Evolutionary conservation across 2,888 invertebrate species (phyloP), one percentile per base, ranked within the genome.

Genomic region (Leucophenga maculata): DNA sequence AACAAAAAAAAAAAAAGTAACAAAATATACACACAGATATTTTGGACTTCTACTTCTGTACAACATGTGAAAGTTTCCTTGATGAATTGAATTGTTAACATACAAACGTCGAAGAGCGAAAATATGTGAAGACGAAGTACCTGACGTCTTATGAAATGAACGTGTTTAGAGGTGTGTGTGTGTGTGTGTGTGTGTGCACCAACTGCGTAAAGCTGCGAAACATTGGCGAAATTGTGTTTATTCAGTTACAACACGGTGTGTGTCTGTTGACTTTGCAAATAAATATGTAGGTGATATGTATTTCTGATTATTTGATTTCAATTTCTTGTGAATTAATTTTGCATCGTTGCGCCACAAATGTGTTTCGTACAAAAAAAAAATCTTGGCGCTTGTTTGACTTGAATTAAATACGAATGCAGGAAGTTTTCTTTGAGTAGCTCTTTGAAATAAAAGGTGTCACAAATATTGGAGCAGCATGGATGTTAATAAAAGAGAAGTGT

Each of bases 21-120:
- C 80, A 62, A 80, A 82, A 77, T 78, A 69, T 65, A 67, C 48
- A 16, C 32, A 32, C 60, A 32, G 13, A 50, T 6, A 50, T 13
- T n/a, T 50, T 50, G 14, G 14, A 50, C 50, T n/a, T 50, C 4
- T 50, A 50, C 50, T n/a, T n/a, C n/a, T n/a, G n/a, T n/a, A n/a
- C 6, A 11, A 1, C n/a, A 50, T 50, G 55, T 44, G 44, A 75
- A 80, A 80, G 79, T 80, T 82, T 78, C 73, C 79, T 79, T 80
- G 83, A 80, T 80, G 83, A 82, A 80, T 80, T 82, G 81, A 80
- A 82, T 80, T 82, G 80, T 80, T 80, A 81, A 82, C 39, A 39
- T 11, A 39, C 80, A 80, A 80, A 79, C 79, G 77, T 14, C 1
- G 22, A 77, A 77, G 77, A 78, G 77, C 79, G n/a, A 50, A 50